Base-by-base conservation (phyloP, 2,113 vertebrate genomes). In the Uria aalge region DNA sequence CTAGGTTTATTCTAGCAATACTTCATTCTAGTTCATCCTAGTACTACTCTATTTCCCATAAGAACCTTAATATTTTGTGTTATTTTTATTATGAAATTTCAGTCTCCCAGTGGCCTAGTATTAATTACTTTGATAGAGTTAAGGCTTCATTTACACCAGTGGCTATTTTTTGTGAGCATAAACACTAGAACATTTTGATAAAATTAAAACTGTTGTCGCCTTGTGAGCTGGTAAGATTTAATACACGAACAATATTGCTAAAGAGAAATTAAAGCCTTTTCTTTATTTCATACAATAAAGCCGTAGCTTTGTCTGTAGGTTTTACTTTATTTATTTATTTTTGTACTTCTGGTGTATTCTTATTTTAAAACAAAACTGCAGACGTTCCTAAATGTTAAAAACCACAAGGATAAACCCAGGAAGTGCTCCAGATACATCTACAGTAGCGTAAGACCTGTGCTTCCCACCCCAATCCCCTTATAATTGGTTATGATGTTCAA, bases 71-170 rank as follows among this genome's bases (percentile, higher is more conserved):
- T 91, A 92, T 96, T 97, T 94, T 69, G 66, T 57, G 62, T 92
- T 94, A 94, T 72, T 91, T 86, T 90, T 88, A 79, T 69, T 85
- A 85, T 2, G 0, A 82, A 95, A 79, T 91, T 87, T 92, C 74
- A 85, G 59, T 83, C 84, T 96, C 89, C 43, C 81, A 9, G 77
- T 90, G 67, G 74, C 74, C 77, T 90, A 38, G 20, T 95, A 97
- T 98, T 98, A 98, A 97, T 97, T 98, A 95, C 96, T 92, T 86
- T 18, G 10, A 93, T 74, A 96, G 91, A 94, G 93, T 97, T 97
- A 97, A 94, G 63, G 47, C 53, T 86, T 95, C 92, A 93, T 88
- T 97, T 97, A 97, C 96, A 95, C 86, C 50, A 14, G 77, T 66
- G 77, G 79, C 90, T 96, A 94, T 83, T 97, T 98, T 94, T 96